Evolutionary conservation across 2,888 invertebrate genomes (phyloP), one percentile per base, ranked within the genome.

Genomic region (Apodemia zela): DNA sequence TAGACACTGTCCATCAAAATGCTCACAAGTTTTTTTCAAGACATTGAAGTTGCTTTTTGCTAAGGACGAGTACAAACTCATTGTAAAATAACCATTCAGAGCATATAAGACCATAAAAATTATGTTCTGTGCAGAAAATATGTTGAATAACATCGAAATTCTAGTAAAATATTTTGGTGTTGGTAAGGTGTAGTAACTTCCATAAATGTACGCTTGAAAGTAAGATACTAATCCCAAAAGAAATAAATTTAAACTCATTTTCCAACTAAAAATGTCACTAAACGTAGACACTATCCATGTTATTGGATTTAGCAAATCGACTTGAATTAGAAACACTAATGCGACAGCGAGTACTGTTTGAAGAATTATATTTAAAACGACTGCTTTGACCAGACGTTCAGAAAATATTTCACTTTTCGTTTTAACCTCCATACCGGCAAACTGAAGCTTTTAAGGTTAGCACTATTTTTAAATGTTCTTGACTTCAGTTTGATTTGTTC

Each of bases 171-270:
- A 93, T 73, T 94, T 95, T 0, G 92, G 89, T 47, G 93, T 84
- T 60, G 93, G 93, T 21, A 92, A 85, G 29, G 95, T 89, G 72
- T 95, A 95, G 69, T 94, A 94, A 75, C 94, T 95, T 59, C 95
- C 95, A 74, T 95, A 94, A 45, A 95, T 90, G 51, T 95, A 87
- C n/a, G 96, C 95, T 84, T 96, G 95, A 7, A 95, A 89, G 66
- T 95, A 93, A 11, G 95, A 94, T 1, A 95, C 92, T 33, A 90
- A 77, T 13, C 93, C 87, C 18, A 96, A 92, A 0, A 95, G 93
- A 33, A 94, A 81, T 59, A 95, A 92, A 71, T 94, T 95, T 0
- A 94, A 78, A 86, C 94, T 94, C 81, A 95, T 95, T 76, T 93
- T 93, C 75, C 93, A 87, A 6, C 94, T 93, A 62, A 93, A 87